Base-by-base conservation (phyloP, 2,797 vertebrate species). In the Acrossocheilus wenchowensis region DNA sequence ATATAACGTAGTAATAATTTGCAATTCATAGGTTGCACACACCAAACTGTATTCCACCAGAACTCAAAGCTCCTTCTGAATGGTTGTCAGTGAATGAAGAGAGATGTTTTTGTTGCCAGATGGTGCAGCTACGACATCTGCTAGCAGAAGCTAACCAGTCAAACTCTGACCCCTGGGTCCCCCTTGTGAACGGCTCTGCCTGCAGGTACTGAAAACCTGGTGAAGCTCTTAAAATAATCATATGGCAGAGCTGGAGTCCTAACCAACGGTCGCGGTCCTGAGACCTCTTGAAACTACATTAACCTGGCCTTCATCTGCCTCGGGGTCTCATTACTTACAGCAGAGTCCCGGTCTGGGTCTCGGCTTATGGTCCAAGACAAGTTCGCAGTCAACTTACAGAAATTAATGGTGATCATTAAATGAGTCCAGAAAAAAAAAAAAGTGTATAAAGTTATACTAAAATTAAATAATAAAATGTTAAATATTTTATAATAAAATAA, bases 241-340 rank as follows among this genome's bases (percentile, higher is more conserved):
- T 48, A 48, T 48, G 62, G 26, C 41, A 66, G 60, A 66, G 78
- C 78, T 45, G 43, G 26, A 66, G 78, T 30, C n/a, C n/a, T 14
- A 66, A 66, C 77, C 54, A 60, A 10, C 36, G 7, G 48, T 12
- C 48, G 15, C 12, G 6, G 3, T 78, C 78, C 80, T 21, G 80
- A 82, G 84, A 64, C 87, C 26, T 88, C 64, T 57, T 60, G 43
- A 12, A 45, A 43, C n/a, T 85, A 75, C 45, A 68, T 86, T 8
- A 23, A 43, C 69, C 48, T 81, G 21, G 36, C 66, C 45, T 74
- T 78, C 64, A 64, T 50, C 26, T 50, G 60, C 62, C 41, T 23
- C 10, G 0, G 0, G 62, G 78, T 81, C 78, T 34, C 78, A 81
- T 50, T 81, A 68, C 78, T 50, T 68, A 81, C 62, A 68, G 62